Evolutionary conservation across 1,140 invertebrate species (phyloP).

Genomic region (Vanessa tameamea): DNA sequence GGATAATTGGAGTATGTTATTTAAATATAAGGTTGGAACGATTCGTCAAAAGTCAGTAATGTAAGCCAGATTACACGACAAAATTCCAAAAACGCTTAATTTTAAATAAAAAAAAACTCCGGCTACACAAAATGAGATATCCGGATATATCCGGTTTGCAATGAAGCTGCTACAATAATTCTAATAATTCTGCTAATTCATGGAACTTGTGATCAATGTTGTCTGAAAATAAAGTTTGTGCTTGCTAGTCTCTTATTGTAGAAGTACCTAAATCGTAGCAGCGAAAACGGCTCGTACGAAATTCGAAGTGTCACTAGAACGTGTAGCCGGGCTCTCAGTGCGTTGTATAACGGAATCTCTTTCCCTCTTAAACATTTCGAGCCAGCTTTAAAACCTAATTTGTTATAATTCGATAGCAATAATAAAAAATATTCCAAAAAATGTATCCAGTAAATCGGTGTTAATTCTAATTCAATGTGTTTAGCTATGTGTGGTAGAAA

Average conservation of each 20-base stretch:
- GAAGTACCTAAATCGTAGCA: too few relatives aligned
- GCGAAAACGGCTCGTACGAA: neutral
- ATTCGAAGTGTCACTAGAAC: neutral
- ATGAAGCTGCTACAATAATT: too few relatives aligned
- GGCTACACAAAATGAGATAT: too few relatives aligned
- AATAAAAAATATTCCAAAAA: neutral
- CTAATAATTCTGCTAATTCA: too few relatives aligned
- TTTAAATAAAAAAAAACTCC: too few relatives aligned
- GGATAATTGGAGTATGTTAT: neutral
- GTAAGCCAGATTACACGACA: neutral
- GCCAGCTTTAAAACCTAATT: constrained; percentile 55
- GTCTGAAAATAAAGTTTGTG: too few relatives aligned
- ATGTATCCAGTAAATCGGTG: neutral
- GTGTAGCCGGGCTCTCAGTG: neutral
- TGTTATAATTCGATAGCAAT: constrained; percentile 12
- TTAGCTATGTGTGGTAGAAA: constrained; percentile 14
- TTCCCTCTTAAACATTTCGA: constrained; percentile 51
- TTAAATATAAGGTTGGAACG: neutral
- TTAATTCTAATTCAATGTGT: constrained; percentile 17
- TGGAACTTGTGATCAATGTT: too few relatives aligned
- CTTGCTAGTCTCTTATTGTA: too few relatives aligned
- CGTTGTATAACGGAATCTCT: neutral
- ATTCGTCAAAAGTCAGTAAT: neutral
- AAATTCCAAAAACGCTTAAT: neutral
- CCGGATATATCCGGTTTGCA: too few relatives aligned